Evolutionary conservation across 2,888 invertebrate species (phyloP).

Genomic region (Mesopsocus fuscifrons): DNA sequence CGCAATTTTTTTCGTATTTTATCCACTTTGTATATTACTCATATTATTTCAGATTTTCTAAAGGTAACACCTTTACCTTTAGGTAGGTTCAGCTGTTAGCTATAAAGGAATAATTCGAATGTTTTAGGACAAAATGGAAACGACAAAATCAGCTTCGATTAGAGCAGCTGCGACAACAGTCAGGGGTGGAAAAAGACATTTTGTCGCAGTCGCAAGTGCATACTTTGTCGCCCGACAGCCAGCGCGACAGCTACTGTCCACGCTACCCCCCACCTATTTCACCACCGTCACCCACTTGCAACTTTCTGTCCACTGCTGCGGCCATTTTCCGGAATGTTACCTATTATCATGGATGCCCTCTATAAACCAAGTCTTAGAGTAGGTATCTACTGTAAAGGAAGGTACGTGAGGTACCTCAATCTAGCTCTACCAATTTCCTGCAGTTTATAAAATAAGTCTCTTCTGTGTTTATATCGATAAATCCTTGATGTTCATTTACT

Average conservation of each 20-base stretch:
- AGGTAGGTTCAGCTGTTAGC: too few relatives aligned
- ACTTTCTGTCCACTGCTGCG: constrained; percentile 47
- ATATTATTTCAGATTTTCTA: too few relatives aligned
- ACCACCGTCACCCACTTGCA: constrained; percentile 24
- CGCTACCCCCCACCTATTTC: constrained; percentile 17
- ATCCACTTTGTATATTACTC: too few relatives aligned
- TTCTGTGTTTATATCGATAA: too few relatives aligned
- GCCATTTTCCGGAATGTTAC: constrained; percentile 55
- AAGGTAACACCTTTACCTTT: too few relatives aligned
- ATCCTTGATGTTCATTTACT: too few relatives aligned
- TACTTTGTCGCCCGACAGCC: constrained; percentile 17
- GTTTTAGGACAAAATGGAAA: constrained; percentile 30
- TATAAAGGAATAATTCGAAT: too few relatives aligned
- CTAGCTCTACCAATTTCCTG: too few relatives aligned
- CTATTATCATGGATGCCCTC: constrained; percentile 50
- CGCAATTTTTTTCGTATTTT: too few relatives aligned
- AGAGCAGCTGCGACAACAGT: constrained; percentile 71
- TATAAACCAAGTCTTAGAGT: constrained; percentile 30
- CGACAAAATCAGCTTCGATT: constrained; percentile 57
- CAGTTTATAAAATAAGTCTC: too few relatives aligned
- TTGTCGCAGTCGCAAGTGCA: constrained; percentile 22
- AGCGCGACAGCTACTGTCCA: constrained; percentile 23
- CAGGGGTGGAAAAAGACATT: constrained; percentile 51
- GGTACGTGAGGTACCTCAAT: too few relatives aligned
- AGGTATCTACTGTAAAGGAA: too few relatives aligned